phyloP scores from a whole-genome alignment of 2,113 vertebrate species.

The Zosterops borbonicus region DNA sequence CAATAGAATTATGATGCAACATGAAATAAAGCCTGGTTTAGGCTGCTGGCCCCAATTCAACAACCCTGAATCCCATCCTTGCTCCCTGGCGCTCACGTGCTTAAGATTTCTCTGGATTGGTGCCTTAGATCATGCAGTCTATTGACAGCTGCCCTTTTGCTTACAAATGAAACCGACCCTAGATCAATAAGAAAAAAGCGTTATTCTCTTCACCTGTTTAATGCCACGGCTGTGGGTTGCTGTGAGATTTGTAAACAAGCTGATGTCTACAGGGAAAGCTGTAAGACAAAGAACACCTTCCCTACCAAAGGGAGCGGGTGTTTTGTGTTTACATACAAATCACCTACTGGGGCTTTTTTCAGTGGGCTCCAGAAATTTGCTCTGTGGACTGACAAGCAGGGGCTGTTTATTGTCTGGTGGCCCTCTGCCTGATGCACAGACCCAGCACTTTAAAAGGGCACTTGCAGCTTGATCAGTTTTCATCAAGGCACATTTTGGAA shows the following conservation, averaged over 20 bases:
- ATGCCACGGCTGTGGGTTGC: neutral
- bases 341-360: neutral
- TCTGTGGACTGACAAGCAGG: neutral
- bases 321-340: neutral
- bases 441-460: neutral
- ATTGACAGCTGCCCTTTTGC: conserved; percentile 64
- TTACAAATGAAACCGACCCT: conserved; percentile 60
- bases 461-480: neutral
- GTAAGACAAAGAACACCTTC: conserved; percentile 29
- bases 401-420: neutral
- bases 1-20: neutral
- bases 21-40: conserved; percentile 34
- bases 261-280: conserved; percentile 5
- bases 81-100: neutral
- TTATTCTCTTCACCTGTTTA: conserved; percentile 55
- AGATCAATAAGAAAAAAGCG: conserved; percentile 56
- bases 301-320: neutral
- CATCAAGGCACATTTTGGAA: neutral
- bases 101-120: conserved; percentile 13
- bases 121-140: conserved; percentile 32
- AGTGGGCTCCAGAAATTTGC: neutral
- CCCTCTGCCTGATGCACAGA: neutral
- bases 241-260: conserved; percentile 40
- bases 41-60: conserved; percentile 15
- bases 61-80: neutral